Conservation (phyloP, 2,888 invertebrate genomes). For the Lepidocyrtinus sp. region DNA sequence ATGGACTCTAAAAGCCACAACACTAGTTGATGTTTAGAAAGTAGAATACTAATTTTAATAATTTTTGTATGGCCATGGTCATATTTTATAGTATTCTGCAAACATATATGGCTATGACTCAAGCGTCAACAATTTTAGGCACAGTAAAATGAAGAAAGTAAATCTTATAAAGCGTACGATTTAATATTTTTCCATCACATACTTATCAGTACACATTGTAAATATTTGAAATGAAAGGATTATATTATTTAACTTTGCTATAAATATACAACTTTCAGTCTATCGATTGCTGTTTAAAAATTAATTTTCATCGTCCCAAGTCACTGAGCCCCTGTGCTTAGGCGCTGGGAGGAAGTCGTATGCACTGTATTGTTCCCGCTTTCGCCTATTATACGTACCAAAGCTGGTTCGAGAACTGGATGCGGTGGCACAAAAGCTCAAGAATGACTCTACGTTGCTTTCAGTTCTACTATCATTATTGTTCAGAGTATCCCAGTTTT, state of each 20-base stretch:
- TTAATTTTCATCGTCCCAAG: neutral
- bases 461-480: neutral
- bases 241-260: neutral
- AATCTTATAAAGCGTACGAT: neutral
- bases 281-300: neutral
- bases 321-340: conserved; percentile 12
- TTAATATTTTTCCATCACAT: neutral
- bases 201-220: no score
- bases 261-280: neutral
- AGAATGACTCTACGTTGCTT: neutral
- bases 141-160: neutral
- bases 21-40: no score
- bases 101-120: no score
- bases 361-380: conserved; percentile 39
- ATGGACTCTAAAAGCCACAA: no score
- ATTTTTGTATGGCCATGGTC: no score
- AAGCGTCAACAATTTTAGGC: no score
- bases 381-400: conserved; percentile 42
- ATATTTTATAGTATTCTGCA: no score
- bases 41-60: no score
- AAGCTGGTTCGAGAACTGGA: conserved; percentile 50
- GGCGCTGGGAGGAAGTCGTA: conserved; percentile 41
- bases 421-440: conserved; percentile 1
- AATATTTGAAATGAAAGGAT: neutral
- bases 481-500: neutral